Base-by-base conservation (phyloP, 1,140 invertebrate species). In the Drosophila bocqueti region DNA sequence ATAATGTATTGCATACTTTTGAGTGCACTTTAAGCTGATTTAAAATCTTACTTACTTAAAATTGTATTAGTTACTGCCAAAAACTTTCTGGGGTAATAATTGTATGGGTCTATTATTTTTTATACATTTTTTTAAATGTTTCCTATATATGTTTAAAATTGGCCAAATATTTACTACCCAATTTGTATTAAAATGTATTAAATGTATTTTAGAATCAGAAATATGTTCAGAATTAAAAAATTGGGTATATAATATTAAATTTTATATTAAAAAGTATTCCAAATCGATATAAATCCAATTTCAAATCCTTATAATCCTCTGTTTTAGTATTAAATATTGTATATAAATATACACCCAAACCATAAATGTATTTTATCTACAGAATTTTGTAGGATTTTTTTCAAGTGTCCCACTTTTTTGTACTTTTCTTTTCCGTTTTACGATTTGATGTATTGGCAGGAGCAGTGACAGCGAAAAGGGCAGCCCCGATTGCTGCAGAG, bases 381-480 rank as follows among this genome's bases (percentile, higher is more conserved):
- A 3, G 21, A 11, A 8, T 15, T 55, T 16, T 1, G 13, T 36
- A 4, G 24, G 16, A 0, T 8, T 34, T 64, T 67, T 43, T 31
- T 10, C 5, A 6, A 40, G 67, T 71, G 67, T 10, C 26, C 7
- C 1, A 2, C 38, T 43, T 55, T 34, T 66, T 71, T 54, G 21
- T 54, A 34, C 24, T 13, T 16, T 45, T 52, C 29, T 24, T 15
- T 45, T 21, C 3, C 40, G 24, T 16, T 55, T 16, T 54, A 21
- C 34, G n/a, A 21, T 80, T 83, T 89, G 84, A 89, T 84, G 81
- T 81, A 87, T 87, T 89, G 84, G 86, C 77, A 89, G 80, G 54
- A 81, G 60, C 67, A 59, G 40, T 63, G 57, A 60, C 42, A 65
- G 49, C 15, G 49, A 49, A 38, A 63, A 47, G 59, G 45, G 52